Evolutionary conservation across 2,888 invertebrate species (phyloP), one percentile per base, ranked within the genome.

Genomic region (Hydroisotoma schaefferi): DNA sequence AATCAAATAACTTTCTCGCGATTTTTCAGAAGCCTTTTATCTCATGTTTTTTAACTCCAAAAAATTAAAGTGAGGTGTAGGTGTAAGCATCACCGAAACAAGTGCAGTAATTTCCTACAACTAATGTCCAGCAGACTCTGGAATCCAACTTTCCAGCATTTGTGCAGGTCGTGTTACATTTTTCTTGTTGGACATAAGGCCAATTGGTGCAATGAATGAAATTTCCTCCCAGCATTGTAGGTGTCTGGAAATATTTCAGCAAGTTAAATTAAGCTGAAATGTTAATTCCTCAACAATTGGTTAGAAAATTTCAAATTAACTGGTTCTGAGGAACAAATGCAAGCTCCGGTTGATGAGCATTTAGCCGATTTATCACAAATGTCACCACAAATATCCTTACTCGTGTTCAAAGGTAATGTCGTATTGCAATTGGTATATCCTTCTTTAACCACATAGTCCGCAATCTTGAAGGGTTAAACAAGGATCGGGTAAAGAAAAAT

Each of bases 141-240:
- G 53, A 44, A 20, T 61, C 60, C 10, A 44, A 49, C 23, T 54
- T 57, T 23, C 57, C 57, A 20, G 29, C 27, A 8, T 23, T 2
- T 15, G 33, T 27, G 29, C 60, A 60, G 0, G 48, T 20, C 23
- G 3, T 33, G 15, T 46, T 57, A 23, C 64, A 64, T 22, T 57
- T 49, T 8, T 38, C 48, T 38, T 64, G 60, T 6, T 64, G 57
- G 5, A 64, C 64, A 40, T 64, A 64, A 15, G 57, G 25, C 64
- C 64, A 64, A 27, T 64, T 64, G 15, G 64, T 64, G 33, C 64
- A 64, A 22, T 64, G 64, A 2, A 57, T 53, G 33, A 64, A 64
- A 6, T 48, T n/a, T n/a, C 57, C 57, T 5, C 57, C 58, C 6
- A 62, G 38, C 28, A 18, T 58, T 18, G 55, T 29, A 26, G 60